Evolutionary conservation across 1,140 invertebrate genomes (phyloP), one percentile per base, ranked within the genome.

Genomic region (Danaus plexippus): DNA sequence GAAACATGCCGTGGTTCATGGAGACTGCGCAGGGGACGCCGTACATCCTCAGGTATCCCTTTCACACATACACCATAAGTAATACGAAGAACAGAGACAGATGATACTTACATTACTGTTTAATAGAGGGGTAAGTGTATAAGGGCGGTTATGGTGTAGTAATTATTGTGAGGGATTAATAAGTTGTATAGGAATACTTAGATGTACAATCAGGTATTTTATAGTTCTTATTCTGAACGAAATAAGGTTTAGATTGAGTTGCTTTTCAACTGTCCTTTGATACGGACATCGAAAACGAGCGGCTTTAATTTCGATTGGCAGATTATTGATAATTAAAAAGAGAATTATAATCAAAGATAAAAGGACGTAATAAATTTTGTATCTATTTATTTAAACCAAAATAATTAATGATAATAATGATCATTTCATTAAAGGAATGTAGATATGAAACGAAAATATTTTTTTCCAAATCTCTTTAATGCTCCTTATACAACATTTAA

Each of bases 1-100:
- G 57, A 96, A 96, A 82, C 94, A 96, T 74, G 94, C 95, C 0
- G 94, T 96, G 9, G 93, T 96, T 9, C 94, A 95, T 85, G 93
- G 93, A 9, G 92, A 90, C 61, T 86, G 83, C 63, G 64, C 73
- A 43, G 61, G 67, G 10, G 83, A 82, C 57, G 64, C 66, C 51
- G 79, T 77, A 11, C 82, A 85, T 67, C 83, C 83, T 42, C 83
- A 86, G 80, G 83, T 84, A 84, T 71, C 80, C 61, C 71, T 57
- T 51, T 79, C 66, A 59, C 69, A 62, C 69, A 2, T 42, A 65
- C 58, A 8, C 7, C 15, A 10, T 42, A 12, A 50, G 3, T 9
- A 12, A n/a, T 22, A 47, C 4, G 57, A 15, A 11, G 54, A 58
- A 79, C 45, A 62, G 61, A 57, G 70, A 68, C 57, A 22, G 48